Conservation (phyloP, 2,113 vertebrate genomes). For the Aythya baeri region DNA sequence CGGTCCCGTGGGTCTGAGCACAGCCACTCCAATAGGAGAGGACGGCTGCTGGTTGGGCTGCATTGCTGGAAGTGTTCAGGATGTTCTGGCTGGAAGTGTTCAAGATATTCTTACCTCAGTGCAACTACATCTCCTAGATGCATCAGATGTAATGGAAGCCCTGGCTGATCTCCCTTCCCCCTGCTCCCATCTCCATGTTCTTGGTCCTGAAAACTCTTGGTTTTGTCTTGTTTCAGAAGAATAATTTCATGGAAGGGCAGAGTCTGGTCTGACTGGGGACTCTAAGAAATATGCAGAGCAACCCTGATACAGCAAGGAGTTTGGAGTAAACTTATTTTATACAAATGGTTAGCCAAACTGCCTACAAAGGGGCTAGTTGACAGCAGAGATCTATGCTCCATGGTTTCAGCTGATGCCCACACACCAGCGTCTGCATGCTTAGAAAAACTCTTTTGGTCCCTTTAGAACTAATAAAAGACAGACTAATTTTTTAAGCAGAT, state of each 20-base stretch:
- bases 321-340: not conserved
- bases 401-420: not conserved
- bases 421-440: not conserved
- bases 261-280: not conserved
- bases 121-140: not conserved
- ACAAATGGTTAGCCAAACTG: not conserved
- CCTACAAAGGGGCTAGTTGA: not conserved
- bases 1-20: not conserved
- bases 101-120: not conserved
- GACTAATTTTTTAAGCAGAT: not conserved
- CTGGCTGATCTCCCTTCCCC: not conserved
- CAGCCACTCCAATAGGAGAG: accelerated
- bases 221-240: not conserved
- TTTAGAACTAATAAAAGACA: not conserved
- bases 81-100: not conserved
- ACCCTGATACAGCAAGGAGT: not conserved
- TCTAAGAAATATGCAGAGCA: not conserved
- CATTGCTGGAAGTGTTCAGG: not conserved
- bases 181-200: not conserved
- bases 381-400: not conserved
- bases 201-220: not conserved
- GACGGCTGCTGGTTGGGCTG: not conserved
- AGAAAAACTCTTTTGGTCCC: not conserved
- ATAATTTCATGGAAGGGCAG: not conserved
- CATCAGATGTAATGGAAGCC: not conserved